Evolutionary conservation across 2,113 vertebrate species (phyloP).

Genomic region (Phylloscopus whistleri): DNA sequence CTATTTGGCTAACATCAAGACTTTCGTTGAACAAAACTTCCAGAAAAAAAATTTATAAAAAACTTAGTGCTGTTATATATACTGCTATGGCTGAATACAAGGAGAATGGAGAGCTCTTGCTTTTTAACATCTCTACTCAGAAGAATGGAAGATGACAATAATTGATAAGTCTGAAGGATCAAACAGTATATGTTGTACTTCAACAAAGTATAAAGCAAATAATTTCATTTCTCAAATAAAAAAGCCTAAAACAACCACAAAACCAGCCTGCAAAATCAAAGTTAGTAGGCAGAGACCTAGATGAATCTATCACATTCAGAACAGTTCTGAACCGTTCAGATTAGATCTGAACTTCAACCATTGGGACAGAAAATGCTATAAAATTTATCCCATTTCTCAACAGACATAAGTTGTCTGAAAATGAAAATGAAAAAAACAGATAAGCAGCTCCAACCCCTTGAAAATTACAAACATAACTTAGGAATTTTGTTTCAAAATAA

Average conservation of each 20-base stretch:
- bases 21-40: not conserved
- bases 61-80: not conserved
- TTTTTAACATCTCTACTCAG: not conserved
- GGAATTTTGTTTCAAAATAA: not conserved
- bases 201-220: not conserved
- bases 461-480: not conserved
- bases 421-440: not conserved
- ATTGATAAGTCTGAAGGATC: not conserved
- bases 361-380: not conserved
- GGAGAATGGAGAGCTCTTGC: not conserved
- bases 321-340: not conserved
- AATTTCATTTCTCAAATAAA: not conserved
- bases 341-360: not conserved
- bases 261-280: not conserved
- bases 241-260: not conserved
- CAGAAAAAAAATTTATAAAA: not conserved
- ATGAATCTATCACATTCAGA: not conserved
- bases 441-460: not conserved
- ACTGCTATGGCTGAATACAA: not conserved
- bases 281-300: not conserved
- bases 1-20: not conserved
- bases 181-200: not conserved
- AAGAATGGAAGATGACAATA: not conserved
- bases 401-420: not conserved
- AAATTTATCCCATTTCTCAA: not conserved